These are phyloP conservation scores for Buathra laborator DNA, from an alignment of 2,888 invertebrate genomes.

Conservation along the genomic window DNA sequence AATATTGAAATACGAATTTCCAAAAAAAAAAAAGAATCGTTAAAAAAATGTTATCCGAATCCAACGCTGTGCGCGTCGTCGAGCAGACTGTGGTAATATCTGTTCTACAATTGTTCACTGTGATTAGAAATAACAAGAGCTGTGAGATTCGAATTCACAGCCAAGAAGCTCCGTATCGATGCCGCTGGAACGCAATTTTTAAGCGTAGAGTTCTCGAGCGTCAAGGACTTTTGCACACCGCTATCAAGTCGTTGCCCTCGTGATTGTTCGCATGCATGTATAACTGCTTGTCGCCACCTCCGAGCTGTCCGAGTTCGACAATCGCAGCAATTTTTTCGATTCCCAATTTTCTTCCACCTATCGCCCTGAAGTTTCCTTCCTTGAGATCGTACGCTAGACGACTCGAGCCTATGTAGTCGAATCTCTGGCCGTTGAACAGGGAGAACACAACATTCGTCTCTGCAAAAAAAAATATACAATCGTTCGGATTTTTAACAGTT, in stretches of 20 bases:
- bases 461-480: slow-evolving; percentile 77
- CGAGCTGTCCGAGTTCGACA: slow-evolving; percentile 89
- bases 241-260: slow-evolving; percentile 73
- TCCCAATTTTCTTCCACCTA: slow-evolving; percentile 80
- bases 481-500: too few species aligned
- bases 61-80: slow-evolving; percentile 89
- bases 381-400: slow-evolving; percentile 95
- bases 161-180: slow-evolving; percentile 94
- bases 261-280: slow-evolving; percentile 80
- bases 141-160: slow-evolving; percentile 85
- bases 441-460: slow-evolving; percentile 93
- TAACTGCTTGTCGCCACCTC: slow-evolving; percentile 81
- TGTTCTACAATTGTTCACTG: slow-evolving; percentile 87
- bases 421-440: slow-evolving; percentile 96
- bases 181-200: slow-evolving; percentile 90
- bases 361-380: slow-evolving; percentile 83
- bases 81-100: slow-evolving; percentile 92
- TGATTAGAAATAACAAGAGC: slow-evolving; percentile 89
- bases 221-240: slow-evolving; percentile 65
- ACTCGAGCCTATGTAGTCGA: slow-evolving; percentile 98
- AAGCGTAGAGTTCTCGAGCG: slow-evolving; percentile 72
- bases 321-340: slow-evolving; percentile 88
- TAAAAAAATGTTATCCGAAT: slow-evolving; percentile 80
- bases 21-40: too few species aligned
- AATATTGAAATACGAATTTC: too few species aligned